Percentiles rank a stretch among this genome's conserved stretches.
Evolutionary conservation across 2,797 vertebrate species (phyloP).

Genomic region (Peromyscus melanophrys): DNA sequence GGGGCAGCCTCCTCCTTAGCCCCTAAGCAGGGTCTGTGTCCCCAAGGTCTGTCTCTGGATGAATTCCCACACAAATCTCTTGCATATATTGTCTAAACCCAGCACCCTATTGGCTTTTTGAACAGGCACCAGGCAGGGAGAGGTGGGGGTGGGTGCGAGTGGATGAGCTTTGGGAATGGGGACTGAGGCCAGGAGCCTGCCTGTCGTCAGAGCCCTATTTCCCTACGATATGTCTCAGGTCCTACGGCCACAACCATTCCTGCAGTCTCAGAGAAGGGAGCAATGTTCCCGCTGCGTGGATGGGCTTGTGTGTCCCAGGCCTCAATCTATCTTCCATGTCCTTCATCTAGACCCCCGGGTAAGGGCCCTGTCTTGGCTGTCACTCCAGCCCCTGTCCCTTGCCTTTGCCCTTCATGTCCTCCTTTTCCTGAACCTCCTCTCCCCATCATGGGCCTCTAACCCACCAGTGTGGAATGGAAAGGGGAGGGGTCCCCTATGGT

Average conservation of each 20-base stretch:
- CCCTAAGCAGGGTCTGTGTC: not conserved
- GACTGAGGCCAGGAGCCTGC: not conserved
- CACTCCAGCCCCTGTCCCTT: not conserved
- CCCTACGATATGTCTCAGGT: not conserved
- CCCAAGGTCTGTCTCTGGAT: constrained; percentile 1
- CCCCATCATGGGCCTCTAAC: not conserved
- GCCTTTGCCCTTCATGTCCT: not conserved
- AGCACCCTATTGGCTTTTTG: not conserved
- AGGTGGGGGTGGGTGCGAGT: no score
- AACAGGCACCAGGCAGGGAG: not conserved
- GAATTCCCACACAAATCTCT: not conserved
- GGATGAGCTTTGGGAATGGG: not conserved
- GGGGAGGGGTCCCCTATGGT: no score
- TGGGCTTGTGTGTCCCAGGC: not conserved
- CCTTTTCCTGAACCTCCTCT: not conserved
- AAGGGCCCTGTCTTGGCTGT: no score
- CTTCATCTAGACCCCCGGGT: not conserved
- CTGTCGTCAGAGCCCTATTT: not conserved
- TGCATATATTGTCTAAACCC: not conserved
- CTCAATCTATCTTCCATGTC: not conserved
- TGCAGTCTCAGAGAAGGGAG: not conserved
- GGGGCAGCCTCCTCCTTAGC: not conserved
- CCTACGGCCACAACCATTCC: no score
- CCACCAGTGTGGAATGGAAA: not conserved
- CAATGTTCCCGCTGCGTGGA: not conserved